Evolutionary conservation across 2,888 invertebrate species (phyloP).

Genomic region (Synergus itoensis): DNA sequence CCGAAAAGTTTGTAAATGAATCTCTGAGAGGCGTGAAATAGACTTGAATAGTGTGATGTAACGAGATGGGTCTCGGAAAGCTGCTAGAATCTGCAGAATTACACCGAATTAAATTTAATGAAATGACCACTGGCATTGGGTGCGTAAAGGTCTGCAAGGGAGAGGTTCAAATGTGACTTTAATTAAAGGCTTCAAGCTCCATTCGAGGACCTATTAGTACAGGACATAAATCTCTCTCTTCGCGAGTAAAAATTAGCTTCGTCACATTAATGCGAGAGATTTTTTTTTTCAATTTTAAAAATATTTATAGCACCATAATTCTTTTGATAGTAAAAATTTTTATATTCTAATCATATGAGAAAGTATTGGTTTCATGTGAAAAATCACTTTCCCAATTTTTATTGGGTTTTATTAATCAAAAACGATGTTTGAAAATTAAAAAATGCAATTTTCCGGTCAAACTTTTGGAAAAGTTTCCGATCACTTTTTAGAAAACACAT

Average conservation of each 20-base stretch:
- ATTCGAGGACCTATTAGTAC: slow-evolving; percentile 32
- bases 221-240: slow-evolving; percentile 25
- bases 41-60: neutral
- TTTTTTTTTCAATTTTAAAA: neutral
- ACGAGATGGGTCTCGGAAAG: slow-evolving; percentile 4
- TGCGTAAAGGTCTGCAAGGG: slow-evolving; percentile 1
- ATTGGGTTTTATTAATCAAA: too few species aligned
- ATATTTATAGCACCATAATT: too few species aligned
- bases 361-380: too few species aligned
- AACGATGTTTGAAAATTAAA: too few species aligned
- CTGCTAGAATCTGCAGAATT: slow-evolving; percentile 12
- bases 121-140: slow-evolving; percentile 22
- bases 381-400: too few species aligned
- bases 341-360: too few species aligned
- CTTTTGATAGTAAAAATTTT: too few species aligned
- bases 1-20: neutral
- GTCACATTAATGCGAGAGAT: neutral
- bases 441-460: too few species aligned
- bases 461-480: too few species aligned
- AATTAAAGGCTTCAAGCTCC: slow-evolving; percentile 11
- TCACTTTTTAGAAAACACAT: too few species aligned
- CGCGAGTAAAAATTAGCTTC: neutral
- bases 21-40: neutral
- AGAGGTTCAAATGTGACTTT: slow-evolving; percentile 31
- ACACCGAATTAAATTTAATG: slow-evolving; percentile 20